Percentiles rank a stretch among this genome's conserved stretches.
phyloP scores from a whole-genome alignment of 92 coral and sea anemone genomes.

The Parazoanthus swiftii region DNA sequence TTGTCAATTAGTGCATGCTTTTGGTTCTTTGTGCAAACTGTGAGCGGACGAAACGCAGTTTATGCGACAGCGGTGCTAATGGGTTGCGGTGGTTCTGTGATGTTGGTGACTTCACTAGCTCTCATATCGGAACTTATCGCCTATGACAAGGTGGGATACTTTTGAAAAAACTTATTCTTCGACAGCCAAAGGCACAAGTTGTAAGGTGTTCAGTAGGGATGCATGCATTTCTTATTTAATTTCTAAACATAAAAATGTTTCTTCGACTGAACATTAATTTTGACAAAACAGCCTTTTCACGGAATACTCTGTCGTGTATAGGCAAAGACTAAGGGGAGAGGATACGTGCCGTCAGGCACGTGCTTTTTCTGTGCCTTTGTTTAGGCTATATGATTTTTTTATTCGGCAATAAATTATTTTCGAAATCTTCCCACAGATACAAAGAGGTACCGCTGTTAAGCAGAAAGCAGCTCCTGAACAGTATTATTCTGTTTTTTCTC shows the following conservation, averaged over 20 bases:
- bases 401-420: too few species aligned
- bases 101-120: slow-evolving; percentile 87
- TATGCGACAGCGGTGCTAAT: slow-evolving; percentile 75
- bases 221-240: background rate
- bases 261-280: background rate
- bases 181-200: background rate
- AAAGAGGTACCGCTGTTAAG: background rate
- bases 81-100: slow-evolving; percentile 94
- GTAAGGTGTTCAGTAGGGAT: background rate
- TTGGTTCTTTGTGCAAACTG: slow-evolving; percentile 78
- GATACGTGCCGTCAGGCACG: background rate
- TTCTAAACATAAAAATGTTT: background rate
- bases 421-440: too few species aligned
- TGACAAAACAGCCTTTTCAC: background rate
- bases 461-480: background rate
- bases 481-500: background rate
- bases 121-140: slow-evolving; percentile 81
- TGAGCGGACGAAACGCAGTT: slow-evolving; percentile 69
- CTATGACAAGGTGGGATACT: slow-evolving; percentile 64
- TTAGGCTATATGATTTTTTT: too few species aligned
- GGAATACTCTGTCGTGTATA: background rate
- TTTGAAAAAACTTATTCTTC: background rate
- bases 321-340: background rate
- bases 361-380: background rate
- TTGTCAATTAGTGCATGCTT: slow-evolving; percentile 72